Conservation (phyloP, 2,888 invertebrate genomes). For the Calameuta filiformis region DNA sequence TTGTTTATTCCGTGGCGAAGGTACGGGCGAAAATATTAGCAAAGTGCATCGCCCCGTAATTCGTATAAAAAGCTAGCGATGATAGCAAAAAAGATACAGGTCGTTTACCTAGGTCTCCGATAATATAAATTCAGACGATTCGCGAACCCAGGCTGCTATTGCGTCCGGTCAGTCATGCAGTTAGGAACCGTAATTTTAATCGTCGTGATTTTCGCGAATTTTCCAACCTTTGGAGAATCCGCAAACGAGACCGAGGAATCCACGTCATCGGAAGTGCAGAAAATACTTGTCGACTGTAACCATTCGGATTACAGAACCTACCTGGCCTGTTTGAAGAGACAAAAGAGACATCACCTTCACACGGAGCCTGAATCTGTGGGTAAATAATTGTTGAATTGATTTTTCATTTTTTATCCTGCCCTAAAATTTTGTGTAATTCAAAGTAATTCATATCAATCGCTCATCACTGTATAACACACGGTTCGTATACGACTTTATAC, state of each 20-base stretch:
- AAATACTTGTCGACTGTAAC: conserved; percentile 45
- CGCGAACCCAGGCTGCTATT: conserved; percentile 17
- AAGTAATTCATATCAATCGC: not conserved
- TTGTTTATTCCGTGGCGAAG: conserved; percentile 34
- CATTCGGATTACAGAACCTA: conserved; percentile 56
- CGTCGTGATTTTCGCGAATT: not conserved
- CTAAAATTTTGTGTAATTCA: not conserved
- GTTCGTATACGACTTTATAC: not conserved
- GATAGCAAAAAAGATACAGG: conserved; percentile 1
- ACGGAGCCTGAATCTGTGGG: not conserved
- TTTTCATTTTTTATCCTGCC: not conserved
- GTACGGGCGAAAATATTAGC: conserved; percentile 37
- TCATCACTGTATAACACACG: not conserved
- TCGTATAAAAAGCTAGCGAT: conserved; percentile 9
- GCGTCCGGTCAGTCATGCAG: conserved; percentile 28
- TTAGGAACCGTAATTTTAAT: conserved; percentile 9
- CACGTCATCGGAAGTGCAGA: conserved; percentile 23
- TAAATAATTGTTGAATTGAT: not conserved
- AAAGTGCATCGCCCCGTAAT: conserved; percentile 24
- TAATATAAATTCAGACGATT: not conserved
- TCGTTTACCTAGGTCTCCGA: conserved; percentile 30
- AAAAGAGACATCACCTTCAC: conserved; percentile 49
- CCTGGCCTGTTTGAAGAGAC: conserved; percentile 55
- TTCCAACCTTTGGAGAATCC: not conserved
- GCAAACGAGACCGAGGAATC: conserved; percentile 3